Conservation (phyloP, 2,797 vertebrate genomes). For the Hemitrygon akajei region DNA sequence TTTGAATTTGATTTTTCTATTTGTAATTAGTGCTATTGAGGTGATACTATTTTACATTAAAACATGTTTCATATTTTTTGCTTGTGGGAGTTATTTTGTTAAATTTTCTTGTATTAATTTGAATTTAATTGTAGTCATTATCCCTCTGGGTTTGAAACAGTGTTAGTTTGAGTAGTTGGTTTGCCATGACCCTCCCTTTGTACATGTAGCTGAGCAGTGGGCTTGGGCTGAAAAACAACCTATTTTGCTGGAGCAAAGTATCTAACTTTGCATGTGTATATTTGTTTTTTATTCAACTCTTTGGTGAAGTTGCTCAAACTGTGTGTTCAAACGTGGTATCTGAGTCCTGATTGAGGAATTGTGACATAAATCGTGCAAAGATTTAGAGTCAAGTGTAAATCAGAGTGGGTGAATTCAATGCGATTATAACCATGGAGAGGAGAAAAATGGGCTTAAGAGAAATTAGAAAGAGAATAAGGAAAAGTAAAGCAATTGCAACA, state of each 20-base stretch:
- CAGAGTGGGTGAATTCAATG: no score
- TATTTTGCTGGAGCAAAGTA: background rate
- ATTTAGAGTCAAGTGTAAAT: no score
- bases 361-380: no score
- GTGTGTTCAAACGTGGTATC: no score
- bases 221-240: background rate
- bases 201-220: background rate
- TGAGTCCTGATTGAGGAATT: no score
- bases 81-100: no score
- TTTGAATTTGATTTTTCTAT: background rate
- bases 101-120: background rate
- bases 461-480: no score
- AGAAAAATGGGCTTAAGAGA: no score
- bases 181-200: background rate
- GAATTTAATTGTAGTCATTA: background rate
- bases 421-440: no score
- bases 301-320: no score
- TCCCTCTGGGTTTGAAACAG: background rate
- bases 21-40: background rate
- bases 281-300: background rate
- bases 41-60: background rate
- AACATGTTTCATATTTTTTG: background rate
- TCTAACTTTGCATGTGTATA: background rate
- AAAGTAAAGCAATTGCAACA: no score
- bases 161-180: background rate